Conservation (phyloP, 2,797 vertebrate species). For the Holocentrus rufus region DNA sequence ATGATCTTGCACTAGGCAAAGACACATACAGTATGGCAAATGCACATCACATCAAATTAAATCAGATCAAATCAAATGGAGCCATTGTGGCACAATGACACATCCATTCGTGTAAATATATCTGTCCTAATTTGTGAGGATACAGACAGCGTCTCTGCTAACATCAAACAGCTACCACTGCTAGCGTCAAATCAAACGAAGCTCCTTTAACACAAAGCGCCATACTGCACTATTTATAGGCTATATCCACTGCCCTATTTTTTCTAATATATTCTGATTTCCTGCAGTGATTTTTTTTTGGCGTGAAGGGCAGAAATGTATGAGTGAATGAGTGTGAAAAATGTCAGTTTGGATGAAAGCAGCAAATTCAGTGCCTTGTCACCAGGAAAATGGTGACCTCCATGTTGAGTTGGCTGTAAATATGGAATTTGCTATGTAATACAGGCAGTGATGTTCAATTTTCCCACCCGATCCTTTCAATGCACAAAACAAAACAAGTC, state of each 20-base stretch:
- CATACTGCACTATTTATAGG: constrained; percentile 62
- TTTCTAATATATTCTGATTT: constrained; percentile 37
- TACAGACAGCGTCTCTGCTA: constrained; percentile 36
- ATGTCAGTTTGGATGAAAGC: neutral
- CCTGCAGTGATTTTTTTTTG: constrained; percentile 21
- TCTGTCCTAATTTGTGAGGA: constrained; percentile 53
- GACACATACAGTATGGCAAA: constrained; percentile 16
- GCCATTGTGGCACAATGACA: constrained; percentile 35
- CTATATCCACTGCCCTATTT: constrained; percentile 37
- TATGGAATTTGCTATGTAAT: neutral
- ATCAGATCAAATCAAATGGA: constrained; percentile 46
- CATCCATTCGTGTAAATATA: constrained; percentile 33
- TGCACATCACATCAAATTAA: constrained; percentile 51
- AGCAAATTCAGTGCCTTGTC: too few species aligned
- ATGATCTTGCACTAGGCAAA: constrained; percentile 34
- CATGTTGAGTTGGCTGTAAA: neutral
- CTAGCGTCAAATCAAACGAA: constrained; percentile 59
- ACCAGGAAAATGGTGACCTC: neutral
- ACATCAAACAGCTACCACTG: constrained; percentile 48
- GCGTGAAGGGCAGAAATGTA: constrained; percentile 18
- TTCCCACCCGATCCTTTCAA: too few species aligned
- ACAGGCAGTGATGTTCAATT: too few species aligned
- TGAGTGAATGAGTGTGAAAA: neutral
- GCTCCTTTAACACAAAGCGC: constrained; percentile 45
- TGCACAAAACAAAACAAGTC: too few species aligned